phyloP scores from a whole-genome alignment of 1,140 invertebrate species.

The Saccostrea cuccullata region DNA sequence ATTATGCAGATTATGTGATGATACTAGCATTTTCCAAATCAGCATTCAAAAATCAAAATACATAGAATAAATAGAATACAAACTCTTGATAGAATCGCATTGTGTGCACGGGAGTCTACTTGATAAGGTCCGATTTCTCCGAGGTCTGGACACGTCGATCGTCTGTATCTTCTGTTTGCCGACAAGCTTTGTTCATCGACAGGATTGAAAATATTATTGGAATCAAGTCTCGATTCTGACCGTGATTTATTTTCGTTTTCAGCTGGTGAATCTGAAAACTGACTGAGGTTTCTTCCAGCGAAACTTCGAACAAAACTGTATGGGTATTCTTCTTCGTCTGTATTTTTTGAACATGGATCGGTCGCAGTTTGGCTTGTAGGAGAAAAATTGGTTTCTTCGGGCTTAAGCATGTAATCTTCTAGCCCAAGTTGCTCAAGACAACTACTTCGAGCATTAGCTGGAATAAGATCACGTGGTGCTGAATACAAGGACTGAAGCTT shows the following conservation, averaged over 20 bases:
- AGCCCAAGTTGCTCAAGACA: not conserved
- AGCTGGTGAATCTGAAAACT: not conserved
- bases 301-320: not conserved
- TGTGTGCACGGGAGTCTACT: not conserved
- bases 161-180: not conserved
- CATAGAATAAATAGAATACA: not conserved
- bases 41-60: no score
- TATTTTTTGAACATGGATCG: not conserved
- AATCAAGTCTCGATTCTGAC: not conserved
- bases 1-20: no score
- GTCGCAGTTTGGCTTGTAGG: not conserved
- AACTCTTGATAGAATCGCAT: not conserved
- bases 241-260: not conserved
- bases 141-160: not conserved
- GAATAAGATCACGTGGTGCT: not conserved
- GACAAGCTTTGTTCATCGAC: not conserved
- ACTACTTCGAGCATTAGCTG: not conserved
- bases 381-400: not conserved
- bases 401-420: not conserved
- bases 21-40: no score
- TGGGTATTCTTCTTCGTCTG: not conserved
- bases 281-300: not conserved
- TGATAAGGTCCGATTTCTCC: not conserved
- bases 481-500: conserved; percentile 15
- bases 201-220: not conserved